These are phyloP conservation scores for Thera obeliscata DNA, from an alignment of 2,888 invertebrate genomes.

Conservation along the genomic window DNA sequence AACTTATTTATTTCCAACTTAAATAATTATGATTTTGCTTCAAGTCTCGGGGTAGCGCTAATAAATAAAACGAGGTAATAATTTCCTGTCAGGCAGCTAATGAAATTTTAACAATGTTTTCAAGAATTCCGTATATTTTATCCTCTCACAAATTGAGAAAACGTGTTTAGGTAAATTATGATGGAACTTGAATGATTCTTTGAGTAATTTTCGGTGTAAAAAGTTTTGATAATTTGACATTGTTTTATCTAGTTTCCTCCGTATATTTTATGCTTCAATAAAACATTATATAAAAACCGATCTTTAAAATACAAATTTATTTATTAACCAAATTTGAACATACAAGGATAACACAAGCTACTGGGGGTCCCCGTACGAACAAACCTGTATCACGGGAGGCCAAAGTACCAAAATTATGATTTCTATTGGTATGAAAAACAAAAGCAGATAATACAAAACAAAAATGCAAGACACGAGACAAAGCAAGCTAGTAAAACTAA, in stretches of 20 bases:
- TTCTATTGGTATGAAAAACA: too few relatives aligned
- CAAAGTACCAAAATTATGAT: too few relatives aligned
- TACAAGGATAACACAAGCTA: too few relatives aligned
- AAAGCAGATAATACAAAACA: too few relatives aligned
- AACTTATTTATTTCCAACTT: constrained; percentile 7
- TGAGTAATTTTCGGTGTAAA: constrained; percentile 36
- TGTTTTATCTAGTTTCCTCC: constrained; percentile 1
- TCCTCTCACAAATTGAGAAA: constrained; percentile 45
- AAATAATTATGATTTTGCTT: constrained; percentile 24
- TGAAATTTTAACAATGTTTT: constrained; percentile 46
- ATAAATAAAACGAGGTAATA: constrained; percentile 44
- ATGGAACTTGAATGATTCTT: constrained; percentile 39
- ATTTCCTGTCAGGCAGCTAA: constrained; percentile 40
- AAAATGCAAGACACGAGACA: too few relatives aligned
- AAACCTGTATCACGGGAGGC: too few relatives aligned
- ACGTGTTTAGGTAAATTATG: constrained; percentile 43
- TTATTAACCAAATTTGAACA: too few relatives aligned
- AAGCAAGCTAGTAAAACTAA: too few relatives aligned
- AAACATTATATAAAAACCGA: too few relatives aligned
- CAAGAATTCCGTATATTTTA: constrained; percentile 45
- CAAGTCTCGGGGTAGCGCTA: constrained; percentile 27
- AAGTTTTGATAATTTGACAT: constrained; percentile 25
- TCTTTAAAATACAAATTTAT: too few relatives aligned
- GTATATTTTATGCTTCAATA: neutral
- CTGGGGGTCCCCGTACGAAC: too few relatives aligned